A percentile compares a stretch with the other conserved stretches of the same genome.
Conservation (phyloP, 1,140 invertebrate species). For the Drosophila auraria region DNA sequence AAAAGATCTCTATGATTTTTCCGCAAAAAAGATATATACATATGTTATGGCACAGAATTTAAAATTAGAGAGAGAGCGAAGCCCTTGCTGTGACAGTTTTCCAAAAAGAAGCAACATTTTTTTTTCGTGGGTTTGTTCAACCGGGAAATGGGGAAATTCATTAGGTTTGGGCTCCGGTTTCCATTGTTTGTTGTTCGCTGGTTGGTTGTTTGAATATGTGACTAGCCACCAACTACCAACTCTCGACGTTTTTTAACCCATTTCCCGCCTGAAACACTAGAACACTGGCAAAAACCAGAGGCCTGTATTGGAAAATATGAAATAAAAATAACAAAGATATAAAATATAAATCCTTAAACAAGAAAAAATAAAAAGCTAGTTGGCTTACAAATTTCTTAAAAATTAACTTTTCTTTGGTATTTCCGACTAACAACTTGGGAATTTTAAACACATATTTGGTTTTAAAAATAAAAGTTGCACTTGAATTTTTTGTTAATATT, state of each 20-base stretch:
- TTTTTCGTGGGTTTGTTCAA: constrained; percentile 30
- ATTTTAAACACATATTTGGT: too few relatives aligned
- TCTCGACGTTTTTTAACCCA: constrained; percentile 2
- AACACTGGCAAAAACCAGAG: too few relatives aligned
- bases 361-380: background rate
- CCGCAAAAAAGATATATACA: constrained; percentile 4
- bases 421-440: background rate
- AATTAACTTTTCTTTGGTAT: background rate
- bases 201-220: constrained; percentile 25
- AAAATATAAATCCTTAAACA: too few relatives aligned
- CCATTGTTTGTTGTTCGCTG: constrained; percentile 19
- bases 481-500: too few relatives aligned
- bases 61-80: constrained; percentile 13
- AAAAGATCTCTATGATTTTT: constrained; percentile 20
- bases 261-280: background rate
- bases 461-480: too few relatives aligned
- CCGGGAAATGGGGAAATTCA: constrained; percentile 33
- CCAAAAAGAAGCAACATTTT: constrained; percentile 1
- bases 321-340: too few relatives aligned
- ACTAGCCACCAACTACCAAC: background rate
- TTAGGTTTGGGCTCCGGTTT: background rate
- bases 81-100: constrained; percentile 12
- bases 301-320: too few relatives aligned
- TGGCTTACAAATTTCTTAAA: background rate
- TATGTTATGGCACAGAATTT: background rate